Base-by-base conservation (phyloP, 2,888 invertebrate species). In the Spisula solida region DNA sequence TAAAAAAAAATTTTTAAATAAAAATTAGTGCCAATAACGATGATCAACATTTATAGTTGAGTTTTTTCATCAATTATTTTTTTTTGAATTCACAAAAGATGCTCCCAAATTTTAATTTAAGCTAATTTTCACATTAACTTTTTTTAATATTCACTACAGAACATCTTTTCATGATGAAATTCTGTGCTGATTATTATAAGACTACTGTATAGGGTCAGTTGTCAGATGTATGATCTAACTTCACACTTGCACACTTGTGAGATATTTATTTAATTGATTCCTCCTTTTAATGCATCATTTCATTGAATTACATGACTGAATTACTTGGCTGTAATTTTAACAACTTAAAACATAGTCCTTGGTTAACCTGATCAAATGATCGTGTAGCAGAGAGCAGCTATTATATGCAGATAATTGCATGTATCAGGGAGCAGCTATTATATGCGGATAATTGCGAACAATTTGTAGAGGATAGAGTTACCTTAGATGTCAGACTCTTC, bases 401-500 rank as follows among this genome's bases (percentile, higher is more conserved):
- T 81, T 84, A 51, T 78, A n/a, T 34, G 55, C 14, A 10, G 70
- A 82, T 82, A 81, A 88, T 85, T 85, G 75, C 34, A 25, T 70
- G 29, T n/a, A 25, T 25, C 78, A 78, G 78, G 82, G 82, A n/a
- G 48, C 41, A n/a, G 48, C 2, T 60, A 34, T 81, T 84, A 51
- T 82, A 29, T 34, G 55, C 14, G 8, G 51, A 85, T 82, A 81
- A 88, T 85, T 85, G 75, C 25, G 55, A n/a, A 55, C 56, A 85
- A 85, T 88, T 82, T 86, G 60, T 31, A 0, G 29, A 0, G 34
- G 29, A 75, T 81, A 70, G 31, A 34, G 82, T 86, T 78, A 81
- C 85, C 80, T 88, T 80, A 80, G 82, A 82, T 86, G 88, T 88
- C 85, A 88, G 88, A 80, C 82, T 48, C 87, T 87, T 18, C 75